These are phyloP conservation scores for Malacosoma neustria DNA, from an alignment of 2,888 invertebrate species.

Conservation along the genomic window DNA sequence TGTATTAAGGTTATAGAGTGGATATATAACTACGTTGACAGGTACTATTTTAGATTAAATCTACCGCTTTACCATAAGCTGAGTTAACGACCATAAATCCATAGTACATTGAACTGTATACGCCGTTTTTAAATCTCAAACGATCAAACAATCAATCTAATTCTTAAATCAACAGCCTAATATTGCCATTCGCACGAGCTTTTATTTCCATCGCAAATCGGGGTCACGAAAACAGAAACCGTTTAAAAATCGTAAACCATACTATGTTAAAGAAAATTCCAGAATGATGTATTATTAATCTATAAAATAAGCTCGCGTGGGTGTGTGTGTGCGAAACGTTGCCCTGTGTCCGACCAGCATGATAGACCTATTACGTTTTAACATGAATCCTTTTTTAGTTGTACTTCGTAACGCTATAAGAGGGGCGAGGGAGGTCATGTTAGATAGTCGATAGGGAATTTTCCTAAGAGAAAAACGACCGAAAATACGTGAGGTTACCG, in stretches of 20 bases:
- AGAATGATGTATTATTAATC: conserved; percentile 14
- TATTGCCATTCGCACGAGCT: background rate
- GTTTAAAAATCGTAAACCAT: conserved; percentile 1
- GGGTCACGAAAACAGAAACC: background rate
- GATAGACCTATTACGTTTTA: conserved; percentile 18
- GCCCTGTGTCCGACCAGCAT: conserved; percentile 33
- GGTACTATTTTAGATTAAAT: too few species aligned
- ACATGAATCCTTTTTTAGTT: conserved; percentile 2
- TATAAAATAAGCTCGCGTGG: conserved; percentile 22
- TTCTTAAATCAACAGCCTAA: background rate
- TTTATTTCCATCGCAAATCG: background rate
- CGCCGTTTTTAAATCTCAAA: background rate
- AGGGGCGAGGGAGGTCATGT: conserved; percentile 25
- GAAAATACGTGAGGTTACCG: conserved; percentile 52
- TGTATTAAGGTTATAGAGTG: too few species aligned
- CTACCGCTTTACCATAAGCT: too few species aligned
- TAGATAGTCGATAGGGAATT: conserved; percentile 39
- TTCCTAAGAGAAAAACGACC: conserved; percentile 62
- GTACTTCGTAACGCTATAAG: background rate
- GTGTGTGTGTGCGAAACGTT: conserved; percentile 42
- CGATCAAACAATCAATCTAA: background rate
- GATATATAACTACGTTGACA: too few species aligned
- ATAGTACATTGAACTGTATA: background rate
- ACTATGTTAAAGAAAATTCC: conserved; percentile 16
- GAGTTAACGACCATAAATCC: too few species aligned